Evolutionary conservation across 1,140 invertebrate species (phyloP), one percentile per base, ranked within the genome.

Genomic region (Bombus polaris): DNA sequence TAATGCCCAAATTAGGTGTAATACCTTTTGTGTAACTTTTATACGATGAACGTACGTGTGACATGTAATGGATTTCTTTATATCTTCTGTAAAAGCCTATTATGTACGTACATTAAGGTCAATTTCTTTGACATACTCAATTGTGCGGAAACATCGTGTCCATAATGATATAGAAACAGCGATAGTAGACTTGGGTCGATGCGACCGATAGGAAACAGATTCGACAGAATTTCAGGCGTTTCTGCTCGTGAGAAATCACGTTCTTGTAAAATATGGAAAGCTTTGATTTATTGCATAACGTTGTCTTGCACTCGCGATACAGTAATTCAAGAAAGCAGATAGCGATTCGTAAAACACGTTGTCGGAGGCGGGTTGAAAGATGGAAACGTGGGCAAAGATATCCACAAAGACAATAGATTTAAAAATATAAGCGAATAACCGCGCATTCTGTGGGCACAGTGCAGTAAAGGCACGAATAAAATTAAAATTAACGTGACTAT

Each of bases 211-310:
- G 66, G 8, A 59, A 81, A 42, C 12, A 71, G 35, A 22, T 25
- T 72, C 44, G 37, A 53, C 25, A 22, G 47, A 71, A 72, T 78
- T 78, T n/a, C 57, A 65, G n/a, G 25, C 57, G 53, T 57, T 70
- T 72, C 74, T 28, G 37, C 4, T 39, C 37, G 66, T 59, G 85
- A 83, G 85, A 75, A 57, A 57, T 73, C 44, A 47, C 72, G 57
- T 75, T 44, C 28, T 44, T 47, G 57, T 83, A 85, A 84, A 88
- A 81, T 74, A 66, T 72, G 72, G 4, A 85, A 74, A 44, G 81
- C 47, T 82, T 75, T 66, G 71, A 82, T 82, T 75, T 66, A 82
- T 37, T 3, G 35, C 13, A 9, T 2, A 32, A 35, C n/a, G 6
- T 4, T 12, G n/a, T 53, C 70, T 53, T n/a, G 57, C 28, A 65